Percentiles rank a stretch among this genome's conserved stretches.
Conservation (phyloP, 2,888 invertebrate genomes). For the Nysson spinosus region DNA sequence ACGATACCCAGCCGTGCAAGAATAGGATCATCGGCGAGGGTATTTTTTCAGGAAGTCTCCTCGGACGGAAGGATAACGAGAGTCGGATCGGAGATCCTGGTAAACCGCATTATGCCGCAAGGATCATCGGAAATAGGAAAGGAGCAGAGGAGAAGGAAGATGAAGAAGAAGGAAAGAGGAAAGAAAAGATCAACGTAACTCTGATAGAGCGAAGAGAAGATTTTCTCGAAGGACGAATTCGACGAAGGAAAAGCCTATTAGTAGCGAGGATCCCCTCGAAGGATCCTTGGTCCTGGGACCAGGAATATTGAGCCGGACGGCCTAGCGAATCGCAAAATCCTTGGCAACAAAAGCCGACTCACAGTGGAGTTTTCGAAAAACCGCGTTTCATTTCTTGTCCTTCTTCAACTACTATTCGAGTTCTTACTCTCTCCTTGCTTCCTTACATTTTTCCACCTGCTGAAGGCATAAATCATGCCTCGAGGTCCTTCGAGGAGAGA, state of each 20-base stretch:
- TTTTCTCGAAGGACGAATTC: constrained; percentile 57
- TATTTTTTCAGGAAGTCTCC: constrained; percentile 54
- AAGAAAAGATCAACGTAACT: constrained; percentile 29
- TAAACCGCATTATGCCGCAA: constrained; percentile 59
- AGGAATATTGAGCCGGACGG: constrained; percentile 40
- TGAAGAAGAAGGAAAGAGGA: constrained; percentile 6
- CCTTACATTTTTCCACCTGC: constrained; percentile 65
- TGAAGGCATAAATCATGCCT: constrained; percentile 66
- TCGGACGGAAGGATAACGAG: constrained; percentile 30
- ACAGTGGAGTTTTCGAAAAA: constrained; percentile 57
- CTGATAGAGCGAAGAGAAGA: constrained; percentile 30
- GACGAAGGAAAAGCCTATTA: constrained; percentile 66
- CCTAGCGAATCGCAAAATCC: constrained; percentile 66
- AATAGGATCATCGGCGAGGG: constrained; percentile 1
- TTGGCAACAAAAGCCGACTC: constrained; percentile 40
- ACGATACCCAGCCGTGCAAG: neutral
- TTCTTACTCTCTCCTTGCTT: constrained; percentile 5
- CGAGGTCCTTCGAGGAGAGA: constrained; percentile 24
- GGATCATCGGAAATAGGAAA: constrained; percentile 33
- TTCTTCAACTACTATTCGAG: constrained; percentile 19
- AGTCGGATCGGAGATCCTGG: constrained; percentile 35
- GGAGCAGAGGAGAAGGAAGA: constrained; percentile 19
- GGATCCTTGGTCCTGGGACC: constrained; percentile 30
- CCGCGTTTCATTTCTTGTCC: constrained; percentile 25
- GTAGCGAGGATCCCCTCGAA: constrained; percentile 39